Percentiles rank a stretch among this genome's conserved stretches.
Conservation (phyloP, 2,888 invertebrate species). For the Synanthedon tipuliformis region DNA sequence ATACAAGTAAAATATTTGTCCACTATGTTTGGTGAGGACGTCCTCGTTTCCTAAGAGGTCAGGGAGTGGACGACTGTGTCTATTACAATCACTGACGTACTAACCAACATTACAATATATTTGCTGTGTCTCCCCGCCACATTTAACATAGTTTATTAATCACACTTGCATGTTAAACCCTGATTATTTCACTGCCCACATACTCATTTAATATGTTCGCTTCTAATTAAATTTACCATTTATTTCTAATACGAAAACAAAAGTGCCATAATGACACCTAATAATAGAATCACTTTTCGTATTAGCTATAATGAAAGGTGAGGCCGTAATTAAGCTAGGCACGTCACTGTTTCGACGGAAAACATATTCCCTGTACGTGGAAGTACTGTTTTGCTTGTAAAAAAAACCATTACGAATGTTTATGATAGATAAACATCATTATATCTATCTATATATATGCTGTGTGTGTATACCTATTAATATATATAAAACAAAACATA, state of each 20-base stretch:
- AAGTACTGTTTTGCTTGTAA: no score
- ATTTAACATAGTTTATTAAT: background rate
- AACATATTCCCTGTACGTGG: background rate
- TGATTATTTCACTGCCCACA: no score
- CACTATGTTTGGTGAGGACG: background rate
- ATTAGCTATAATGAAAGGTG: conserved; percentile 27
- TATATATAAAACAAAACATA: no score
- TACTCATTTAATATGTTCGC: no score
- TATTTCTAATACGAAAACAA: conserved; percentile 1
- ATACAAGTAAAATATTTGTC: background rate
- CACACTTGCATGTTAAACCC: no score
- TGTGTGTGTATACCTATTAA: no score
- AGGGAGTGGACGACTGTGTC: conserved; percentile 13
- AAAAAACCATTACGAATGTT: no score
- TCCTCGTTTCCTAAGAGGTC: conserved; percentile 7
- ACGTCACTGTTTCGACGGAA: conserved; percentile 15
- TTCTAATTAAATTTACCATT: no score
- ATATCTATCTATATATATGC: no score
- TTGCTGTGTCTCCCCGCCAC: conserved; percentile 8
- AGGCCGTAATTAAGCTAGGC: conserved; percentile 36
- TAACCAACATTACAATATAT: conserved; percentile 12
- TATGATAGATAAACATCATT: no score
- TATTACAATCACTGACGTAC: no score
- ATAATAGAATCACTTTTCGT: conserved; percentile 24
- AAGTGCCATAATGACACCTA: conserved; percentile 11